These are phyloP conservation scores for Helobdella robusta DNA, from an alignment of 2,888 invertebrate genomes.

Conservation along the genomic window DNA sequence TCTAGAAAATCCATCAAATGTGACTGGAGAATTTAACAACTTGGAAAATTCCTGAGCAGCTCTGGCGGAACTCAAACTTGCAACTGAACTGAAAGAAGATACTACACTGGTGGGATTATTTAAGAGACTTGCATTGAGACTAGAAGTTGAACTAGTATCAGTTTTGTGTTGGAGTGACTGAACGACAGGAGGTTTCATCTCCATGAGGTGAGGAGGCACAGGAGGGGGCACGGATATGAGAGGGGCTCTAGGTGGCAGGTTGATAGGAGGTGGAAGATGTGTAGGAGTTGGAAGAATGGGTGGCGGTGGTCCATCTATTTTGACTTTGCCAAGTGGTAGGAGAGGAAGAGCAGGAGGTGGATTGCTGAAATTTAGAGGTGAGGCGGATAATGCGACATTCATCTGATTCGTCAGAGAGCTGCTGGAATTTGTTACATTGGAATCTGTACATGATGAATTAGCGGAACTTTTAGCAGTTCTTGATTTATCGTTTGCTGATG, in stretches of 20 bases:
- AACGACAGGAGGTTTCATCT: background rate
- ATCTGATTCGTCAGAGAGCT: background rate
- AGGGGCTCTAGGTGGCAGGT: no score
- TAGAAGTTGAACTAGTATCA: background rate
- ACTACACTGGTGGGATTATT: background rate
- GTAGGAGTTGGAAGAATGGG: background rate
- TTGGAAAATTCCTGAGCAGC: slow-evolving; percentile 20
- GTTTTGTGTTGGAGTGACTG: background rate
- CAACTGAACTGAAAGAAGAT: background rate
- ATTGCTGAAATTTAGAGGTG: background rate
- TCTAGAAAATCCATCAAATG: slow-evolving; percentile 7
- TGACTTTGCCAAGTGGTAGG: no score
- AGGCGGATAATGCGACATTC: background rate
- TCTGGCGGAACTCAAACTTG: background rate
- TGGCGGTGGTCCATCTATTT: background rate
- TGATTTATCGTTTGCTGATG: no score
- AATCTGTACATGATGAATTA: no score
- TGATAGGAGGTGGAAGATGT: background rate
- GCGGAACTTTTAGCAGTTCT: background rate
- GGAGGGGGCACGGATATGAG: no score
- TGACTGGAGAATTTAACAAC: slow-evolving; percentile 20
- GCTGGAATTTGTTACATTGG: no score
- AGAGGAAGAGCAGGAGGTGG: slow-evolving; percentile 3
- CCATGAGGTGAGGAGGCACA: background rate
- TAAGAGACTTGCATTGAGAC: background rate